Percentiles rank a stretch among this genome's conserved stretches.
These are phyloP conservation scores for Lycocorax pyrrhopterus DNA, from an alignment of 2,113 vertebrate species.

Conservation along the genomic window DNA sequence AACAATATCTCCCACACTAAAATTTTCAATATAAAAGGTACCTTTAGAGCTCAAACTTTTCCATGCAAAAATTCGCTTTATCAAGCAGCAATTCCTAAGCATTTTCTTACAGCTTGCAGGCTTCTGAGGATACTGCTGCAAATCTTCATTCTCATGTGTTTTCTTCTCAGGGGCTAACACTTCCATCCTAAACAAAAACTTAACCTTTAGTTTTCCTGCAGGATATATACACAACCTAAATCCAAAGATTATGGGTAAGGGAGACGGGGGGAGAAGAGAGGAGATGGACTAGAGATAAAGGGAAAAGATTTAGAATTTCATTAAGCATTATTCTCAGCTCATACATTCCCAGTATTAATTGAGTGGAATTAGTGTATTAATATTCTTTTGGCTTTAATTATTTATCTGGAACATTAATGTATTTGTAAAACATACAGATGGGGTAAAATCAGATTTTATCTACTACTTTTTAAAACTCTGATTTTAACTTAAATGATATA, in stretches of 20 bases:
- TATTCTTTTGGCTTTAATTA: background rate
- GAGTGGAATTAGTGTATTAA: background rate
- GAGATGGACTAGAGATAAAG: background rate
- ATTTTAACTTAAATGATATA: background rate
- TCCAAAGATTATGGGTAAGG: background rate
- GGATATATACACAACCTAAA: background rate
- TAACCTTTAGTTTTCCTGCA: conserved; percentile 37
- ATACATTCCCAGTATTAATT: background rate
- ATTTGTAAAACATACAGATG: background rate
- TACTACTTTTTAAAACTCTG: background rate
- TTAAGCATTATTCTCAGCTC: background rate
- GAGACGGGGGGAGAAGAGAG: background rate
- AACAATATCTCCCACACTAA: conserved; percentile 10
- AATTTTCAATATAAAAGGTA: conserved; percentile 58
- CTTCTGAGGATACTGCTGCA: conserved; percentile 72
- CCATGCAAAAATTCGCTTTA: conserved; percentile 79
- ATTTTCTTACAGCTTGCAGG: conserved; percentile 77
- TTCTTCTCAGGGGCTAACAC: conserved; percentile 72
- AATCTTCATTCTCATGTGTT: conserved; percentile 66
- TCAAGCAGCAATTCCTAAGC: conserved; percentile 81
- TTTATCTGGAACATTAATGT: background rate
- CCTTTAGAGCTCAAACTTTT: conserved; percentile 76
- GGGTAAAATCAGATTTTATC: background rate
- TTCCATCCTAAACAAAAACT: conserved; percentile 62
- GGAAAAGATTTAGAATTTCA: background rate